phyloP scores from a whole-genome alignment of 2,797 vertebrate genomes.

The Thripadectes ignobilis region DNA sequence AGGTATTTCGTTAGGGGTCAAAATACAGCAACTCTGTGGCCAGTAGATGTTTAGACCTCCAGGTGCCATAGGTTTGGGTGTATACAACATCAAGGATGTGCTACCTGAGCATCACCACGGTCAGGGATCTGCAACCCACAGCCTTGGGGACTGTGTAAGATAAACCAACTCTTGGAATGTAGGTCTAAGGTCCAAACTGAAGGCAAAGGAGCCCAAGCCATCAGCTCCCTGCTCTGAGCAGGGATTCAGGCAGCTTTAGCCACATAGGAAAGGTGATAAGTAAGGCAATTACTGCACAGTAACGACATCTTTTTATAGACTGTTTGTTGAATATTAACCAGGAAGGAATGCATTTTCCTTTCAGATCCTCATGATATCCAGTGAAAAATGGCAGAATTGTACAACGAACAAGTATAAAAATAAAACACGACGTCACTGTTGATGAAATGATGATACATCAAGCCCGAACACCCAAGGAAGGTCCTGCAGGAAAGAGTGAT shows the following conservation, averaged over 20 bases:
- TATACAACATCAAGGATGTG: neutral
- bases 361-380: neutral
- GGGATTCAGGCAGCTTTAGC: neutral
- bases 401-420: neutral
- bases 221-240: neutral
- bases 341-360: neutral
- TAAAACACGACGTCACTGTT: neutral
- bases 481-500: neutral
- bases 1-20: neutral
- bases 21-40: neutral
- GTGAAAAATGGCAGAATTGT: neutral
- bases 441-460: neutral
- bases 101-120: neutral
- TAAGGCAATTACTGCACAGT: neutral
- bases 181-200: neutral
- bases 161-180: neutral
- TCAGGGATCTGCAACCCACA: neutral
- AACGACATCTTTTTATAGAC: neutral
- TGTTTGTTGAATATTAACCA: constrained; percentile 16
- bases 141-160: neutral
- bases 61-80: accelerated
- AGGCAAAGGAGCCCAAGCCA: neutral
- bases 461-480: neutral
- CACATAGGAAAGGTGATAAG: neutral
- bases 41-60: neutral